These are phyloP conservation scores for Sylvicapra grimmia DNA, from an alignment of 2,113 vertebrate species.

Conservation along the genomic window DNA sequence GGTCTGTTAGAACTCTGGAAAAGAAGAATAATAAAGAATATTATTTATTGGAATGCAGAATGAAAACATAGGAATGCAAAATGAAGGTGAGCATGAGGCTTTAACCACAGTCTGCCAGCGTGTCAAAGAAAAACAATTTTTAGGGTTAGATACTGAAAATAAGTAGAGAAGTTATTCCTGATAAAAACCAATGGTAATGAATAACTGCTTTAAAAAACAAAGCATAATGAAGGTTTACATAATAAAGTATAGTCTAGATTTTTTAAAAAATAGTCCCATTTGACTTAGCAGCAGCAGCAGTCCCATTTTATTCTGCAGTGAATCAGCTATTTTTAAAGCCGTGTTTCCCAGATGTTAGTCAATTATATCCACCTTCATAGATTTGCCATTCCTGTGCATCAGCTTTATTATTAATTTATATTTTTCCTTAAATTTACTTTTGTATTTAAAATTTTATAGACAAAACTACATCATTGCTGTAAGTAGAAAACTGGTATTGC, in stretches of 20 bases:
- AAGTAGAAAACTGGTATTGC: not conserved
- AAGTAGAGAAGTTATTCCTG: not conserved
- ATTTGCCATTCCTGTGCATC: not conserved
- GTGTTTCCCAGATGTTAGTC: not conserved
- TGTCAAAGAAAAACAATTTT: not conserved
- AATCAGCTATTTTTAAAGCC: not conserved
- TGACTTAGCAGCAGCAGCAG: not conserved
- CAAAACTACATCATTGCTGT: not conserved
- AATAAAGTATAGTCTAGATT: not conserved
- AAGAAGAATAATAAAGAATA: not conserved
- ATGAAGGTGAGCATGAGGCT: not conserved
- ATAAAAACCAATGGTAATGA: not conserved
- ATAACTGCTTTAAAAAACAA: not conserved
- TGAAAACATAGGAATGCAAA: not conserved
- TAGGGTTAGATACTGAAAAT: not conserved
- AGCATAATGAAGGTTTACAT: not conserved
- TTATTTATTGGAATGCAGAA: not conserved
- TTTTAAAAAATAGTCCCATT: not conserved
- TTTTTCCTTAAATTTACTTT: not conserved
- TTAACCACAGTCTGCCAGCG: not conserved
- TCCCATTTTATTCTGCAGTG: not conserved
- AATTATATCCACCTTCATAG: not conserved
- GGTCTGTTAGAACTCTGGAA: not conserved
- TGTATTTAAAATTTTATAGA: not conserved
- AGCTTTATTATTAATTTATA: not conserved